These are phyloP conservation scores for Graphium colonna DNA, from an alignment of 2,888 invertebrate species.

Conservation along the genomic window DNA sequence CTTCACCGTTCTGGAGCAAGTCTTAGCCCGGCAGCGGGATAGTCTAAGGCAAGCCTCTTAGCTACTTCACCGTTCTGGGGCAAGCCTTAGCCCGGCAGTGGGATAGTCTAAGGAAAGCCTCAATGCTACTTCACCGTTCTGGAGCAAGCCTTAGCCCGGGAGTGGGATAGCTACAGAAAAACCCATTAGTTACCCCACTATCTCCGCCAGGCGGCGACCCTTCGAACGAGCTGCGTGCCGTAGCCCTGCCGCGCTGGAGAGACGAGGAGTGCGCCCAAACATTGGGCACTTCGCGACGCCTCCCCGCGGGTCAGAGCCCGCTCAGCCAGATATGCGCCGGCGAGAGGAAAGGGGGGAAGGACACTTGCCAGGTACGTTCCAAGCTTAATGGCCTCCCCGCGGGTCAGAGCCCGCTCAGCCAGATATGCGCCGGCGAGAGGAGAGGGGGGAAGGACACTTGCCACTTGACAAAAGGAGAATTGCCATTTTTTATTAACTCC, in stretches of 20 bases:
- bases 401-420: constrained; percentile 51
- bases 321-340: constrained; percentile 67
- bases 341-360: constrained; percentile 52
- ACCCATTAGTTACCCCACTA: too few species aligned
- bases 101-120: too few species aligned
- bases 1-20: too few species aligned
- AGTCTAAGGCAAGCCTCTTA: too few species aligned
- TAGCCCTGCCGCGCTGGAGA: constrained; percentile 60
- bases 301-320: constrained; percentile 51
- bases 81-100: too few species aligned
- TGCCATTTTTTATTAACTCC: too few species aligned
- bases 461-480: too few species aligned
- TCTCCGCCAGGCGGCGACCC: constrained; percentile 48
- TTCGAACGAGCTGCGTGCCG: constrained; percentile 58
- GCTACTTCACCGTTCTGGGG: too few species aligned
- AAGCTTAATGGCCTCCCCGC: constrained; percentile 57
- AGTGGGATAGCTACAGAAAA: too few species aligned
- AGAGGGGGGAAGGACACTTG: constrained; percentile 64
- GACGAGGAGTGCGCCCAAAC: constrained; percentile 46
- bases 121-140: too few species aligned
- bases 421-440: constrained; percentile 61
- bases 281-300: constrained; percentile 54
- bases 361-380: constrained; percentile 62
- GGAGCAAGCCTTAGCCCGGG: too few species aligned
- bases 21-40: too few species aligned